Base-by-base conservation (phyloP, 2,888 invertebrate species). In the Protonemura montana region DNA sequence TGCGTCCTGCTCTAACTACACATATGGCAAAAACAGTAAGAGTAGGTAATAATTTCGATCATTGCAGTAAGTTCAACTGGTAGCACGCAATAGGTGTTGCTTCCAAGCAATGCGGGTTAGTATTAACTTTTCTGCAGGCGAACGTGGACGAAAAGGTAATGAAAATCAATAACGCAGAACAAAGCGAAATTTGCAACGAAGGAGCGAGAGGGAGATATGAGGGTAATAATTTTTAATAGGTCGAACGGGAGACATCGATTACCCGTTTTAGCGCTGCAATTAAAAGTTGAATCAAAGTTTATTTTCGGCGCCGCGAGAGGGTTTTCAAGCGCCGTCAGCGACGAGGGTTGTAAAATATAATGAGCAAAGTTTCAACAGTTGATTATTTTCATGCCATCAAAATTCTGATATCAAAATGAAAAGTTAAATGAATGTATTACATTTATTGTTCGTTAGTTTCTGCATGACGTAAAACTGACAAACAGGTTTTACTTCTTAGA, bases 401-500 rank as follows among this genome's bases (percentile, higher is more conserved):
- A 10, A 21, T 7, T 59, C 21, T 59, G 16, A 10, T 21, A 59
- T 59, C 41, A 59, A 35, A 10, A 59, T 59, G 21, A 35, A 59
- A 59, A 10, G 59, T 6, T 35, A 59, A 59, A 59, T 16, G 7
- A 2, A 59, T 59, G 21, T 16, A 59, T 21, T 21, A 10, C 7
- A 21, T 59, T 59, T 59, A 59, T 59, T 21, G 59, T 59, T 59
- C 59, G 59, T 21, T 1, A 21, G 1, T 59, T 59, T 78, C 27
- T 78, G 13, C 13, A 78, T 13, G 27, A 26, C 78, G 28, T 28
- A 78, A 78, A 10, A 26, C 28, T 21, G 0, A 26, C 26, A 26
- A 78, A 78, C 78, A 27, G 78, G 78, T 78, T 78, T 78, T 59
- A 26, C 26, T 78, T 78, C 78, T 28, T 10, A 78, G 78, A 78